Percentiles rank a stretch among this genome's conserved stretches.
These are phyloP conservation scores for Euplexia lucipara DNA, from an alignment of 2,888 invertebrate species.

Conservation along the genomic window DNA sequence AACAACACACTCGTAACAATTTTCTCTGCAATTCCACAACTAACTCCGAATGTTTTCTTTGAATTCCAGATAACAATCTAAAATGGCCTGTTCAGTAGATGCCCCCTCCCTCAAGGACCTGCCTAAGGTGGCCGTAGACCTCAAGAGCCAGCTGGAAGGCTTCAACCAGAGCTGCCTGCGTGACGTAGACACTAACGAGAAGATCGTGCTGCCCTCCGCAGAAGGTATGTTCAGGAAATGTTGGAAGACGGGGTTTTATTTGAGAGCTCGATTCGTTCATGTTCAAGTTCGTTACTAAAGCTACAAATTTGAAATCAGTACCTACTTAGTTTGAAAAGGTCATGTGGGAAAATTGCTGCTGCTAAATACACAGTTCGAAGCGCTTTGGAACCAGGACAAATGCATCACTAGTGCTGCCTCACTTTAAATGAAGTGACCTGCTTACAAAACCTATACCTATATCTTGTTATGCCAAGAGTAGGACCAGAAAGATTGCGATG, in stretches of 20 bases:
- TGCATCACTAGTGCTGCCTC: no score
- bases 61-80: constrained; percentile 68
- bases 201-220: constrained; percentile 97
- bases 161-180: constrained; percentile 97
- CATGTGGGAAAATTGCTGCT: neutral
- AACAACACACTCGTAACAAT: neutral
- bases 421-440: no score
- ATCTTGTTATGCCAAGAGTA: no score
- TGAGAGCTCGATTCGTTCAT: neutral
- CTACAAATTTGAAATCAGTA: no score
- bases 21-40: neutral
- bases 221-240: constrained; percentile 92
- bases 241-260: neutral
- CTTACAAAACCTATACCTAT: no score
- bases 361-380: neutral
- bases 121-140: constrained; percentile 96
- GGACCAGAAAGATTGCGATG: no score
- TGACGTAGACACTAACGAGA: constrained; percentile 97
- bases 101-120: constrained; percentile 96
- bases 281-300: neutral
- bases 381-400: no score
- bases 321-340: neutral
- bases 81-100: constrained; percentile 92
- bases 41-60: constrained; percentile 27
- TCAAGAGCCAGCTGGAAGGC: constrained; percentile 97